Evolutionary conservation across 2,113 vertebrate species (phyloP).

Genomic region (Petroica traversi): DNA sequence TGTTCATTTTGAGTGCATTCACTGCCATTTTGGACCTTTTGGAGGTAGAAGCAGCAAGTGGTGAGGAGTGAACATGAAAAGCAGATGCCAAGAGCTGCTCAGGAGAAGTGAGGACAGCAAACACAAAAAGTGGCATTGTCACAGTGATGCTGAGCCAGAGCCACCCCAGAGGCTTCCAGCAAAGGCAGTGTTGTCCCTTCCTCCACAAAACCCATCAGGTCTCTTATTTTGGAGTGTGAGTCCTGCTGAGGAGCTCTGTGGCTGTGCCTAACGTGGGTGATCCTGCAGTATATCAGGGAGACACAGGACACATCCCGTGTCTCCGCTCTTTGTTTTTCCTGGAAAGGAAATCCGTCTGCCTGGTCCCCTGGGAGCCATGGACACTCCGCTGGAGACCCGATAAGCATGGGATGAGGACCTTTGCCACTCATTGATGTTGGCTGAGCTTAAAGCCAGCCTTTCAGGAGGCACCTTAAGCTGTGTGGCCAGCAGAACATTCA

Average conservation of each 20-base stretch:
- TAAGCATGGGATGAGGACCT: neutral
- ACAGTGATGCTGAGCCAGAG: neutral
- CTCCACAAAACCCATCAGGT: neutral
- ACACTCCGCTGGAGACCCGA: neutral
- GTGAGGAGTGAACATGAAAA: neutral
- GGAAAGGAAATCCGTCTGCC: neutral
- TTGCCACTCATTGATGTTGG: neutral
- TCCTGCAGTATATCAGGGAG: slow-evolving; percentile 27
- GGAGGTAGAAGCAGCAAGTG: neutral
- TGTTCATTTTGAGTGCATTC: neutral
- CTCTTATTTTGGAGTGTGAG: neutral
- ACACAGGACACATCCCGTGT: neutral
- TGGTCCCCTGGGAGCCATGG: neutral
- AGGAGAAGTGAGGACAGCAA: neutral
- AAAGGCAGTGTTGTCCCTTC: neutral
- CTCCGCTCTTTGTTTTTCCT: slow-evolving; percentile 28
- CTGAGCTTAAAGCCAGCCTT: neutral
- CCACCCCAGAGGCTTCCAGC: neutral
- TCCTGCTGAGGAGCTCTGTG: neutral
- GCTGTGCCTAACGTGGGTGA: neutral
- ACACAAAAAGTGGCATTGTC: neutral
- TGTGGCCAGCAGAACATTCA: neutral
- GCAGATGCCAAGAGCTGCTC: neutral
- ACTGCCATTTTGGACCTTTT: neutral
- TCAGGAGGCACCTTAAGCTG: neutral